Evolutionary conservation across 1,140 invertebrate genomes (phyloP), one percentile per base, ranked within the genome.

Genomic region (Frieseomelitta varia): DNA sequence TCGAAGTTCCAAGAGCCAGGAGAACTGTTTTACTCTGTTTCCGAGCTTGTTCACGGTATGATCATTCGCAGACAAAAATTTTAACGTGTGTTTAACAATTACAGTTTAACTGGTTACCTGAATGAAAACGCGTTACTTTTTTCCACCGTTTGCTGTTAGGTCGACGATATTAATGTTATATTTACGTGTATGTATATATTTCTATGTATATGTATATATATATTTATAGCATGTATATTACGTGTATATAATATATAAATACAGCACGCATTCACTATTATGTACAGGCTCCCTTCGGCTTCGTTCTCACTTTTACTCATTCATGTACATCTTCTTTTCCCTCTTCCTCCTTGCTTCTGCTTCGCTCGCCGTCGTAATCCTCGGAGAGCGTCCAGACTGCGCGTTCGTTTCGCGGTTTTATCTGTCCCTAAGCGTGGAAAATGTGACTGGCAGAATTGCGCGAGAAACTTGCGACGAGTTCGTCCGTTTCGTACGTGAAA

Each of bases 231-330:
- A n/a, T n/a, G n/a, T 56, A 3, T 51, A 51, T 34, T 55, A 73
- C 84, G 86, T 84, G 82, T 87, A 90, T 84, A 88, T 91, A 91
- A 88, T 92, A 88, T 92, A 94, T 93, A 93, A 92, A 94, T 94
- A 93, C 90, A 92, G 86, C 92, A 93, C 87, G 75, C 93, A 93
- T 88, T 90, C 91, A 87, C 87, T 94, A 76, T 53, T 74, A 94
- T 94, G 85, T 94, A 94, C 93, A 94, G 91, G 93, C 39, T 80
- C 34, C 72, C 51, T 47, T 56, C 51, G 15, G 39, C 86, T 84
- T 79, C 74, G 88, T 85, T 90, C 71, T 88, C 84, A 79, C 88
- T 77, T 24, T 81, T 81, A 61, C 68, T 77, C 27, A 11, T 65
- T 78, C 80, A 72, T 67, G 69, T 73, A 67, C 79, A 67, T 58